Percentiles rank a stretch among this genome's conserved stretches.
phyloP scores from a whole-genome alignment of 2,797 vertebrate genomes.

The Pantherophis alleghaniensis region DNA sequence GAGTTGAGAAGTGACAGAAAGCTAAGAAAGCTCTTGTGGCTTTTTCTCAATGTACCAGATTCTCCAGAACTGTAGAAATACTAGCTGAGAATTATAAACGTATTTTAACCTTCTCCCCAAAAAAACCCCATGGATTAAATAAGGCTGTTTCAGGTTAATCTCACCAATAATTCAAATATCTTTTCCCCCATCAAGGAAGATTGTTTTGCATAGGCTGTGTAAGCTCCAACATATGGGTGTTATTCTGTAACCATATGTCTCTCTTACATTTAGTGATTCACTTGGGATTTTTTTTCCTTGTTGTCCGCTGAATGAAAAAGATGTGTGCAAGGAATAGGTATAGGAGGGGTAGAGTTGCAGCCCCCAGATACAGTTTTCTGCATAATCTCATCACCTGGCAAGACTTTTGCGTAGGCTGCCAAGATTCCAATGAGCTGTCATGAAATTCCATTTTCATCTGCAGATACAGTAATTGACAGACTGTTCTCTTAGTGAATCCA shows the following conservation, averaged over 20 bases:
- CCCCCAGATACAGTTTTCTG: constrained; percentile 25
- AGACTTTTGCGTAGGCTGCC: constrained; percentile 29
- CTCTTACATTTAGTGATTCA: background rate
- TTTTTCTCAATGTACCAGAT: background rate
- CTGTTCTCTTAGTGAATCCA: fast-evolving
- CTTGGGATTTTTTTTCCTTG: background rate
- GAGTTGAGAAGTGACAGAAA: background rate
- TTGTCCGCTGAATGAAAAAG: background rate
- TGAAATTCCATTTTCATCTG: background rate
- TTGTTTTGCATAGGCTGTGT: background rate
- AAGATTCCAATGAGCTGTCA: constrained; percentile 51
- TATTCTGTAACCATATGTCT: background rate
- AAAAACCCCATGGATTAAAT: background rate
- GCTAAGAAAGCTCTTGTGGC: background rate
- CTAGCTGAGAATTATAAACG: background rate
- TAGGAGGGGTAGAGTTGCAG: constrained; percentile 4
- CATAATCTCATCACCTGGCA: constrained; percentile 37
- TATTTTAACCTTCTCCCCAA: background rate
- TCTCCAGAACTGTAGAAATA: background rate
- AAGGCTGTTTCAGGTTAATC: background rate
- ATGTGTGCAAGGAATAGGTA: background rate
- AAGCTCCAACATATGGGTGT: background rate
- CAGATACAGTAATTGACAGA: fast-evolving
- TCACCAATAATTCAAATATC: background rate
- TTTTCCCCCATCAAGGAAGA: background rate